phyloP scores from a whole-genome alignment of 2,888 invertebrate genomes.

The Cosmorhoe ocellata region DNA sequence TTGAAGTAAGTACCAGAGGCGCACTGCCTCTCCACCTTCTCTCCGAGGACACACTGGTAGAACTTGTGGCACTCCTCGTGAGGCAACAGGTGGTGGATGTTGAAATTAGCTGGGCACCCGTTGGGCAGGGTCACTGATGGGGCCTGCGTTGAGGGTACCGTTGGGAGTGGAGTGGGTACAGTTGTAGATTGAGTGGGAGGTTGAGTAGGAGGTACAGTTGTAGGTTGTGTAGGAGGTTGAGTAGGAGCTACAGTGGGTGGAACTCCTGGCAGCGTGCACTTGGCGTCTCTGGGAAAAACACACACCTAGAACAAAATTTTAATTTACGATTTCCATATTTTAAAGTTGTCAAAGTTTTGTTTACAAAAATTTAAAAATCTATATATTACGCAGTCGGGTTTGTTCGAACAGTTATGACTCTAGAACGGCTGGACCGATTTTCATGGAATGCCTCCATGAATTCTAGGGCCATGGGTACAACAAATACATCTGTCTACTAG shows the following conservation, averaged over 20 bases:
- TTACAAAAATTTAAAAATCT: no score
- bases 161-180: not conserved
- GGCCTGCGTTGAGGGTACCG: not conserved
- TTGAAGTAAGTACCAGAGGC: conserved; percentile 39
- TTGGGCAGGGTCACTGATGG: conserved; percentile 12
- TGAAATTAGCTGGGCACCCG: conserved; percentile 32
- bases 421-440: no score
- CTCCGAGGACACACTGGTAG: conserved; percentile 48
- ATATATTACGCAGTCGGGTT: no score
- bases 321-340: no score
- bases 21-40: conserved; percentile 39
- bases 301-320: conserved; percentile 46
- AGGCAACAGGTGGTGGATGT: conserved; percentile 42
- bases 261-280: conserved; percentile 46
- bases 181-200: not conserved
- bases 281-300: conserved; percentile 41
- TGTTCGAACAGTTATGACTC: no score
- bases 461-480: no score
- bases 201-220: conserved; percentile 7
- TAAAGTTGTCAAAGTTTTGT: no score
- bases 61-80: conserved; percentile 48
- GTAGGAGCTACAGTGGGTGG: conserved; percentile 26
- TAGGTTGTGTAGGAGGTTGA: conserved; percentile 13
- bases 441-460: no score
- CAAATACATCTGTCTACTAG: no score